Evolutionary conservation across 2,888 invertebrate species (phyloP).

Genomic region (Drosophila greeni): DNA sequence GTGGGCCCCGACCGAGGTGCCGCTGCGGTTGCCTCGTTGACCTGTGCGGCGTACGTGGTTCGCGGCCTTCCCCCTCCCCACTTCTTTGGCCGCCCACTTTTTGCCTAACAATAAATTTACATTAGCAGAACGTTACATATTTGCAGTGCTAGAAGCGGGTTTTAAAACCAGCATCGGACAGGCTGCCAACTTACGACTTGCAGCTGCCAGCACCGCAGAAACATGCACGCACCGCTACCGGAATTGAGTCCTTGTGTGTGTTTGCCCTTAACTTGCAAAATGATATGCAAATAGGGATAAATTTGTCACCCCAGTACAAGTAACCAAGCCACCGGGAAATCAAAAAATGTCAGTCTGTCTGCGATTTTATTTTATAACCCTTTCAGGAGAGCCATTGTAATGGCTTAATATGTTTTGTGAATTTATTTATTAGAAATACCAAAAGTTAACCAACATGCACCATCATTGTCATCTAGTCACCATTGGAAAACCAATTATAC

Average conservation of each 20-base stretch:
- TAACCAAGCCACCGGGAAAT: constrained; percentile 13
- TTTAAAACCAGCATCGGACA: constrained; percentile 57
- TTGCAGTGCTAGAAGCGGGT: constrained; percentile 69
- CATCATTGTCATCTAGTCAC: background rate
- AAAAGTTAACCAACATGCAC: background rate
- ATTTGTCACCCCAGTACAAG: constrained; percentile 62
- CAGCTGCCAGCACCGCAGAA: constrained; percentile 47
- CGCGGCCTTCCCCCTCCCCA: constrained; percentile 5
- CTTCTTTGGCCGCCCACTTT: constrained; percentile 23
- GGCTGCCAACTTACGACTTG: constrained; percentile 47
- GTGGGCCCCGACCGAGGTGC: constrained; percentile 4
- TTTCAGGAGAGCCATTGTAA: background rate
- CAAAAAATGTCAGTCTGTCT: constrained; percentile 33
- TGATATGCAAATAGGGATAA: constrained; percentile 77
- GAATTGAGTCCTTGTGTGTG: constrained; percentile 21
- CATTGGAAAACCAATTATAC: background rate
- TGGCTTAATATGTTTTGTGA: too few relatives aligned
- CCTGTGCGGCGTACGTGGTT: constrained; percentile 39
- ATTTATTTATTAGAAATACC: too few relatives aligned
- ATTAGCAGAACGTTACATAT: constrained; percentile 76
- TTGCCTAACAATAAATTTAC: constrained; percentile 76
- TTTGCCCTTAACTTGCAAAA: constrained; percentile 72
- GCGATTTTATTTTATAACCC: background rate
- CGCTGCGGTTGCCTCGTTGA: constrained; percentile 46
- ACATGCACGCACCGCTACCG: constrained; percentile 27